Conservation (phyloP, 2,797 vertebrate species). For the Sebastes itinus region DNA sequence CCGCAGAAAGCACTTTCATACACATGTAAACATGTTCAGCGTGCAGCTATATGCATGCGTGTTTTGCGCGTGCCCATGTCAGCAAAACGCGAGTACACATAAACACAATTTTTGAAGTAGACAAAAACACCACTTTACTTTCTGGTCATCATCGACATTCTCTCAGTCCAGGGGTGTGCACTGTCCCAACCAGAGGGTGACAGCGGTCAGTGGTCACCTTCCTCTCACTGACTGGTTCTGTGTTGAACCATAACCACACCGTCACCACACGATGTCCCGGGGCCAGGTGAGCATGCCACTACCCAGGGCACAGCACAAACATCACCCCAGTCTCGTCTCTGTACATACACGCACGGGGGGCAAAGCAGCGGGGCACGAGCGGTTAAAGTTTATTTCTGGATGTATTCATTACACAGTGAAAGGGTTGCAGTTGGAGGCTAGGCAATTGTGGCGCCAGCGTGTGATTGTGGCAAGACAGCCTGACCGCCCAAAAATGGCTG, state of each 20-base stretch:
- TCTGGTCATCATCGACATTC: conserved; percentile 45
- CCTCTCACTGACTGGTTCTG: conserved; percentile 71
- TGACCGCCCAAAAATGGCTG: conserved; percentile 94
- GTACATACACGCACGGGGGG: conserved; percentile 71
- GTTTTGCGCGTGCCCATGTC: not conserved
- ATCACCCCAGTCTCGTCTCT: conserved; percentile 84
- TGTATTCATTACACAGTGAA: conserved; percentile 93
- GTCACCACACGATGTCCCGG: conserved; percentile 66
- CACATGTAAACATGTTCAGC: conserved; percentile 23
- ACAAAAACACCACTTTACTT: conserved; percentile 54
- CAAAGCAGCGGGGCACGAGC: conserved; percentile 72
- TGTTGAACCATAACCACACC: conserved; percentile 73
- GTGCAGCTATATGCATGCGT: not conserved
- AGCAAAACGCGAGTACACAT: conserved; percentile 3
- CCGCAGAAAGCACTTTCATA: conserved; percentile 39
- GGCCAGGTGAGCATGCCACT: conserved; percentile 77
- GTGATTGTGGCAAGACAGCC: conserved; percentile 96
- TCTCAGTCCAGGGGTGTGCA: conserved; percentile 37
- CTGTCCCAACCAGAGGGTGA: conserved; percentile 57
- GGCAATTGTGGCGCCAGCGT: conserved; percentile 89
- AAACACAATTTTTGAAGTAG: conserved; percentile 37
- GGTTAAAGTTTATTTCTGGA: conserved; percentile 92
- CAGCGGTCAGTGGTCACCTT: conserved; percentile 70
- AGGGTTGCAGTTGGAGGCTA: conserved; percentile 87
- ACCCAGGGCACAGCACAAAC: conserved; percentile 74